A percentile compares a stretch with the other conserved stretches of the same genome.
Conservation (phyloP, 2,888 invertebrate species). For the Torymus tubicola region DNA sequence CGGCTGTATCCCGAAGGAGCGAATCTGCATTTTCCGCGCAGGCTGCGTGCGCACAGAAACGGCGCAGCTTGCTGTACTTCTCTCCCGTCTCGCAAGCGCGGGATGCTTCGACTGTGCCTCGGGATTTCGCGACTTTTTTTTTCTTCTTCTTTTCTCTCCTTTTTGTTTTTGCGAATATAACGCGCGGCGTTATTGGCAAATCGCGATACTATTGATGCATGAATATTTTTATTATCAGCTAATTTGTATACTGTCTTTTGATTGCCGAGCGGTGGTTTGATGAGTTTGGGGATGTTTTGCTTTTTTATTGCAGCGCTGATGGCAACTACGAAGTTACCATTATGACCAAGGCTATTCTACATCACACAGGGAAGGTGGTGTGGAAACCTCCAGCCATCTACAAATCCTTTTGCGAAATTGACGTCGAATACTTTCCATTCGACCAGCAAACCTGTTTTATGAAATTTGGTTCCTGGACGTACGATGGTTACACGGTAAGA, state of each 20-base stretch:
- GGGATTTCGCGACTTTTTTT: not conserved
- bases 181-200: too few species aligned
- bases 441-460: conserved; percentile 96
- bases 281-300: too few species aligned
- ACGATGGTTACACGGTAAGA: conserved; percentile 94
- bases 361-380: conserved; percentile 93
- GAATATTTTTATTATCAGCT: too few species aligned
- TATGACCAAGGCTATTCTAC: conserved; percentile 97
- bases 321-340: conserved; percentile 98
- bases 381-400: conserved; percentile 99
- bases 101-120: too few species aligned
- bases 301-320: conserved; percentile 85
- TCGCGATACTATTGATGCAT: too few species aligned
- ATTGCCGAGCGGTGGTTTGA: too few species aligned
- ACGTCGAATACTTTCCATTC: conserved; percentile 96
- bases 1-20: conserved; percentile 27
- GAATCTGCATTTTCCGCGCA: conserved; percentile 25
- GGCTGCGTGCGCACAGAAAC: conserved; percentile 2
- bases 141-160: not conserved
- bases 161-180: not conserved
- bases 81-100: too few species aligned
- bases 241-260: too few species aligned
- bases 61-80: not conserved
- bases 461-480: conserved; percentile 97
- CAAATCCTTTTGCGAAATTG: conserved; percentile 97